These are phyloP conservation scores for Emberiza fucata DNA, from an alignment of 2,113 vertebrate genomes.

Conservation along the genomic window DNA sequence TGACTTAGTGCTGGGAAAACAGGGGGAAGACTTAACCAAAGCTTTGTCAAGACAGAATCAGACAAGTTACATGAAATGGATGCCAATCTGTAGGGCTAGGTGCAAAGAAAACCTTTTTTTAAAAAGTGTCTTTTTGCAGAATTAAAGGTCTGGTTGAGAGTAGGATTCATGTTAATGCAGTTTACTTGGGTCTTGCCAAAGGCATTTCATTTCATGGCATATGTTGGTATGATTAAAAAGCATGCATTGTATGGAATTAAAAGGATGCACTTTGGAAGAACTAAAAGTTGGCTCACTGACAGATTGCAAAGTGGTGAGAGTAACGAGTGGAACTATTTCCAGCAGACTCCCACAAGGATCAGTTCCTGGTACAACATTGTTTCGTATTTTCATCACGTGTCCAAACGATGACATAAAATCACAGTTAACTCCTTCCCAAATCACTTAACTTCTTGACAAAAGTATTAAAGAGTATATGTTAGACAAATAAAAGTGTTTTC, in stretches of 20 bases:
- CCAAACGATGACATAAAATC: slow-evolving; percentile 22
- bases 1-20: neutral
- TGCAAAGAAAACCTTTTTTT: neutral
- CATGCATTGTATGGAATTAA: slow-evolving; percentile 35
- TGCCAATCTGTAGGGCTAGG: neutral
- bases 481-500: neutral
- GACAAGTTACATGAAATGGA: neutral
- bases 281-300: slow-evolving; percentile 37
- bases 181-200: neutral
- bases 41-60: neutral
- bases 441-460: neutral
- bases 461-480: neutral
- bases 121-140: neutral
- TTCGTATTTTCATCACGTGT: slow-evolving; percentile 34
- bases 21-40: neutral
- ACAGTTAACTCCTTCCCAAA: neutral
- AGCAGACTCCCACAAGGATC: slow-evolving; percentile 67
- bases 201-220: slow-evolving; percentile 9
- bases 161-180: neutral
- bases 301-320: slow-evolving; percentile 11
- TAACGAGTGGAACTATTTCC: slow-evolving; percentile 35
- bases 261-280: slow-evolving; percentile 44
- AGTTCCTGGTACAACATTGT: slow-evolving; percentile 25
- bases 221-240: slow-evolving; percentile 21
- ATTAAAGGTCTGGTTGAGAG: neutral